Evolutionary conservation across 2,888 invertebrate species (phyloP).

Genomic region (Furcula furcula): DNA sequence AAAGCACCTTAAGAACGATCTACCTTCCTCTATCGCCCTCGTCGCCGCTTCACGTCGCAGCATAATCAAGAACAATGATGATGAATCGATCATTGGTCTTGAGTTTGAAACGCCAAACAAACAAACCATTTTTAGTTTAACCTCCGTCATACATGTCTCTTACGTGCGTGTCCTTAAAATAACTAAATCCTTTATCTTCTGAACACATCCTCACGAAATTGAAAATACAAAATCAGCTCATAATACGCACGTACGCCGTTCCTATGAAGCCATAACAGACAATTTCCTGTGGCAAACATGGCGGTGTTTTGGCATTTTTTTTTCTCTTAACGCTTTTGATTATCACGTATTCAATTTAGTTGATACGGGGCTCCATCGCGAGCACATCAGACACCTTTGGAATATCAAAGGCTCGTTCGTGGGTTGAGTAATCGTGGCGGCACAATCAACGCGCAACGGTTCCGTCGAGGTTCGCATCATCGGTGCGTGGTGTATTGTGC

Average conservation of each 20-base stretch:
- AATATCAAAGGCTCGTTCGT: constrained; percentile 2
- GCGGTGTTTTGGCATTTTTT: background rate
- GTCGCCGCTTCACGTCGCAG: too few relatives aligned
- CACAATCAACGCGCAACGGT: background rate
- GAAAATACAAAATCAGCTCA: background rate
- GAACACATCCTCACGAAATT: too few relatives aligned
- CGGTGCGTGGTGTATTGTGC: background rate
- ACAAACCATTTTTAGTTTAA: too few relatives aligned
- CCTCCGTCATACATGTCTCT: too few relatives aligned
- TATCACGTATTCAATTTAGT: constrained; percentile 4
- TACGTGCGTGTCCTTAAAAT: too few relatives aligned
- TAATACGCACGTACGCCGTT: background rate
- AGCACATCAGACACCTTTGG: constrained; percentile 3
- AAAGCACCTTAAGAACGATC: too few relatives aligned
- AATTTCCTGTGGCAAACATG: background rate
- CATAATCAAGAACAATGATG: too few relatives aligned
- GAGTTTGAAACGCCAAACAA: too few relatives aligned
- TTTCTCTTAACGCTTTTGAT: constrained; percentile 1
- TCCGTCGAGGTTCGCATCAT: background rate
- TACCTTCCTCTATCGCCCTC: too few relatives aligned
- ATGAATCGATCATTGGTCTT: too few relatives aligned
- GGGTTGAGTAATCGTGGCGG: background rate
- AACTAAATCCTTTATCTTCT: too few relatives aligned
- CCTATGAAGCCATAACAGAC: background rate
- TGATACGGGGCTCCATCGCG: constrained; percentile 1